Conservation (phyloP, 1,140 invertebrate species). For the Dendrolimus kikuchii region DNA sequence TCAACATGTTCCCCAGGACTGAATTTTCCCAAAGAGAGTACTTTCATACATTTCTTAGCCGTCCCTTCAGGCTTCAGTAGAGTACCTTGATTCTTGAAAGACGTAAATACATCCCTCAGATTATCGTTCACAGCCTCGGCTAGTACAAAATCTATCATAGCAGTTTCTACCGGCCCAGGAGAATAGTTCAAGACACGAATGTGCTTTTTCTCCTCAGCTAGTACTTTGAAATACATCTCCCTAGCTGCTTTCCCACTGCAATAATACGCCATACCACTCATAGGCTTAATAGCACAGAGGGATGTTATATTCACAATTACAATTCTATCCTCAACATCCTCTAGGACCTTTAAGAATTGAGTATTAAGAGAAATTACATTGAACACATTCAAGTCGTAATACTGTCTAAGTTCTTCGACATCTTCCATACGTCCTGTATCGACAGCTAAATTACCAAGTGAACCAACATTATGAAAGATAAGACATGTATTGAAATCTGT, state of each 20-base stretch:
- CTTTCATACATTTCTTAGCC: slow-evolving; percentile 79
- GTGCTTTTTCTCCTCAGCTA: slow-evolving; percentile 86
- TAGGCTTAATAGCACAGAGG: slow-evolving; percentile 83
- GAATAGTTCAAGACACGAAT: slow-evolving; percentile 91
- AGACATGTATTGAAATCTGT: slow-evolving; percentile 78
- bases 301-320: slow-evolving; percentile 93
- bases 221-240: slow-evolving; percentile 91
- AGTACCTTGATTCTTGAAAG: slow-evolving; percentile 73
- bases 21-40: slow-evolving; percentile 83
- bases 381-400: slow-evolving; percentile 87
- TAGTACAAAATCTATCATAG: slow-evolving; percentile 85
- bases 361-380: slow-evolving; percentile 84
- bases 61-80: slow-evolving; percentile 85
- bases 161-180: slow-evolving; percentile 93
- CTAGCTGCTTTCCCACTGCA: slow-evolving; percentile 92
- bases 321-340: slow-evolving; percentile 54
- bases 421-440: slow-evolving; percentile 75
- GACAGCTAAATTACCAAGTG: slow-evolving; percentile 83
- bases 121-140: slow-evolving; percentile 74
- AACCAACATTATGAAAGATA: slow-evolving; percentile 93
- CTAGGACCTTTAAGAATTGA: slow-evolving; percentile 82
- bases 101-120: slow-evolving; percentile 74
- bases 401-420: slow-evolving; percentile 75
- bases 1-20: slow-evolving; percentile 89
- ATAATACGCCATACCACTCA: slow-evolving; percentile 85